phyloP scores from a whole-genome alignment of 2,797 vertebrate species.

The Micrastur ruficollis region DNA sequence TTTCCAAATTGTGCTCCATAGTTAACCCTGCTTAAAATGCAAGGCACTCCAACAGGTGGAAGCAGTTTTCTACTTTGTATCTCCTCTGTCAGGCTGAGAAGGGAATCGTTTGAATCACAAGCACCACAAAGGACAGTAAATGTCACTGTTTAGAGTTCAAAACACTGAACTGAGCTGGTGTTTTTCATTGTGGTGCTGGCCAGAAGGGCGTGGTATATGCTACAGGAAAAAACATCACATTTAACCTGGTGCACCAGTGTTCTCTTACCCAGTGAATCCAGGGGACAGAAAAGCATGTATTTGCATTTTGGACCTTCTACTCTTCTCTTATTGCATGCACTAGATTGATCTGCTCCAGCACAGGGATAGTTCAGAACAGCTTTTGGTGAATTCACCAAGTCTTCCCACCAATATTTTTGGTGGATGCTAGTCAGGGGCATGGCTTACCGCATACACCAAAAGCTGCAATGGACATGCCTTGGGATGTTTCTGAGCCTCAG shows the following conservation, averaged over 20 bases:
- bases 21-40: slow-evolving; percentile 74
- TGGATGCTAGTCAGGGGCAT: not conserved
- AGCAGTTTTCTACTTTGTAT: slow-evolving; percentile 62
- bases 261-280: not conserved
- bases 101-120: slow-evolving; percentile 35
- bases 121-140: not conserved
- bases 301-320: not conserved
- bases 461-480: not conserved
- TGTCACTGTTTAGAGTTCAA: slow-evolving; percentile 5
- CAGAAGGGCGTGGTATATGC: not conserved
- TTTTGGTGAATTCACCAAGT: not conserved
- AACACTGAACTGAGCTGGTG: slow-evolving; percentile 1
- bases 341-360: not conserved
- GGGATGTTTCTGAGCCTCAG: not conserved
- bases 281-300: not conserved
- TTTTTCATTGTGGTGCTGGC: not conserved
- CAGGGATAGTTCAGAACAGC: not conserved
- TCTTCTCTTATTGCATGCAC: not conserved
- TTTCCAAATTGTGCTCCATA: slow-evolving; percentile 77
- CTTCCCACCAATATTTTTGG: not conserved
- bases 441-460: not conserved
- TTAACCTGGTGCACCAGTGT: not conserved
- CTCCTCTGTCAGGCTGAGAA: slow-evolving; percentile 56
- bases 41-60: slow-evolving; percentile 72
- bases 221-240: not conserved